Evolutionary conservation across 2,113 vertebrate genomes (phyloP), one percentile per base, ranked within the genome.

Genomic region (Sprattus sprattus): DNA sequence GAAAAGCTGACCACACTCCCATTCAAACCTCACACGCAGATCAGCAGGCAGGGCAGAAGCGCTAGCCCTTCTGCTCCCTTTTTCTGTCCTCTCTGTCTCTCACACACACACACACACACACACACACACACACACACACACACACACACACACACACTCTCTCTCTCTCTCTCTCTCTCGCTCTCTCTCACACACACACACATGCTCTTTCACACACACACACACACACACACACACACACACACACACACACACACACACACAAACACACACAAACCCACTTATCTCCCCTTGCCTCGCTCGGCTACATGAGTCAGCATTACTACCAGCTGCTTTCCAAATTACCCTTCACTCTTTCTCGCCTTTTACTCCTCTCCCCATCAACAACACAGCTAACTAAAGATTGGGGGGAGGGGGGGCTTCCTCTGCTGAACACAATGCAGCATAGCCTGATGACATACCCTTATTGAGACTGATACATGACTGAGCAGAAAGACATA

Each of bases 221-320:
- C 75, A 16, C 84, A 16, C 46, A 20, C 39, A 20, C 50, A 82
- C 86, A 3, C 46, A n/a, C 83, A 20, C 57, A n/a, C 6, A 46
- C 84, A 28, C 0, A 47, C 71, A 86, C 64, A 71, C 18, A 45
- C 44, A 47, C 81, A 9, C 80, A 50, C 67, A 75, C 75, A 80
- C 25, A 88, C 87, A 90, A 84, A 91, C 82, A 86, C 83, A 84
- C 71, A 47, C 52, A 67, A 50, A 47, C 5, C 84, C 60, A 81
- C 86, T 91, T 89, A 93, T 92, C 90, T 93, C 86, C 52, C 25
- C 32, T 28, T 67, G 84, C 54, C 84, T 86, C 87, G 89, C 85
- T 83, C 88, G 89, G 81, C 88, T 45, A 52, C 22, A 92, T 92
- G 93, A 94, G 86, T 94, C 92, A 94, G 92, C 93, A 90, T 82